Evolutionary conservation across 2,113 vertebrate genomes (phyloP).

Genomic region (Rhynchomys soricoides): DNA sequence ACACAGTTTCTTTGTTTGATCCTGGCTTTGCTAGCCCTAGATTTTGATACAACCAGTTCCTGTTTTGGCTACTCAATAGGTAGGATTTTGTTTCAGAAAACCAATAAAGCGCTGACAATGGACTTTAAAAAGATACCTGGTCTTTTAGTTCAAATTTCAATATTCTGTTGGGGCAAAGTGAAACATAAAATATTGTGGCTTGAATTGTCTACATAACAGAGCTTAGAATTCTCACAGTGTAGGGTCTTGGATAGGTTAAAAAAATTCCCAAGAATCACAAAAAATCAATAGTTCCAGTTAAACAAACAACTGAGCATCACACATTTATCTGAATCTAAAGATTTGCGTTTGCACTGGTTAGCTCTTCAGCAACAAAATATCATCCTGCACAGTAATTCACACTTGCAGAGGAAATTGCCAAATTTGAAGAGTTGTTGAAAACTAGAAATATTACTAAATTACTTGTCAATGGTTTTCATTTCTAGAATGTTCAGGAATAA

Average conservation of each 20-base stretch:
- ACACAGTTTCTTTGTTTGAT: too few species aligned
- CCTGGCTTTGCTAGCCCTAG: too few species aligned
- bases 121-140: neutral
- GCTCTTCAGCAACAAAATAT: conserved; percentile 19
- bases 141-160: neutral
- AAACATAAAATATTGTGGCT: neutral
- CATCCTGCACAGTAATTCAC: neutral
- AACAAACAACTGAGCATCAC: neutral
- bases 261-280: neutral
- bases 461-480: conserved; percentile 38
- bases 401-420: neutral
- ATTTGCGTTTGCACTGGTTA: neutral
- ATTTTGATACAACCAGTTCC: neutral
- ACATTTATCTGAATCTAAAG: neutral
- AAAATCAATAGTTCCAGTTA: neutral
- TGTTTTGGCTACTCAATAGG: neutral
- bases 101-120: neutral
- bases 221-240: neutral
- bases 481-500: neutral
- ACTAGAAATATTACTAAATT: neutral
- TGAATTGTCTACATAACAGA: neutral
- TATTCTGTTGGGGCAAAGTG: neutral
- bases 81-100: neutral
- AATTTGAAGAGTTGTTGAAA: neutral
- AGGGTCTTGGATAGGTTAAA: neutral